Evolutionary conservation across 2,888 invertebrate genomes (phyloP).

Genomic region (Lasiommata megera): DNA sequence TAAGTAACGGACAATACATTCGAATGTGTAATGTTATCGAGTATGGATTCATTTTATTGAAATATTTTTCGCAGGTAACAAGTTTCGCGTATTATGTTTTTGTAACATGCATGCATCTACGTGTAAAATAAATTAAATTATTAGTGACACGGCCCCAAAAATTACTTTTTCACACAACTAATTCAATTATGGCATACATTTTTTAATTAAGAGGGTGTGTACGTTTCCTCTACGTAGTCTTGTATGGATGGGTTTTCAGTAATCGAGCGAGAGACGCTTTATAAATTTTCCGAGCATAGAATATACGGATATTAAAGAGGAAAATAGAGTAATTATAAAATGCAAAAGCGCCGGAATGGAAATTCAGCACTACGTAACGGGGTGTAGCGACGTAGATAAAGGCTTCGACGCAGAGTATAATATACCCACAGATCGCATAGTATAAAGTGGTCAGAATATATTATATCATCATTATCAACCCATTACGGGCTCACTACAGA

Average conservation of each 20-base stretch:
- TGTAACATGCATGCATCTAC: no score
- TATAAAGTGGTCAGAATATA: not conserved
- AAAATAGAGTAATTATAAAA: conserved; percentile 1
- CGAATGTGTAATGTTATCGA: no score
- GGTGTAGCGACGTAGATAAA: not conserved
- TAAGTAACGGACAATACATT: no score
- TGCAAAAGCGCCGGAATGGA: not conserved
- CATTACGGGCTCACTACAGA: no score
- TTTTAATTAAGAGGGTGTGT: not conserved
- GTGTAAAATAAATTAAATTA: no score
- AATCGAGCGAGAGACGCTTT: not conserved
- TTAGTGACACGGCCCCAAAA: no score
- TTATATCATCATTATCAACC: no score
- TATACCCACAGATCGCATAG: not conserved
- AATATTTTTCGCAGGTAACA: no score
- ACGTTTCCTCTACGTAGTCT: not conserved
- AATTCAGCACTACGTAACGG: not conserved
- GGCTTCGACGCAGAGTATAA: not conserved
- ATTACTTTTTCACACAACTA: no score
- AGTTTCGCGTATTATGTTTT: no score
- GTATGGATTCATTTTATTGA: no score
- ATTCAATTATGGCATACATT: no score
- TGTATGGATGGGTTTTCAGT: not conserved
- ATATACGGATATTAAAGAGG: not conserved
- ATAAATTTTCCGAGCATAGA: not conserved